Evolutionary conservation across 2,888 invertebrate species (phyloP).

Genomic region (Acleris literana): DNA sequence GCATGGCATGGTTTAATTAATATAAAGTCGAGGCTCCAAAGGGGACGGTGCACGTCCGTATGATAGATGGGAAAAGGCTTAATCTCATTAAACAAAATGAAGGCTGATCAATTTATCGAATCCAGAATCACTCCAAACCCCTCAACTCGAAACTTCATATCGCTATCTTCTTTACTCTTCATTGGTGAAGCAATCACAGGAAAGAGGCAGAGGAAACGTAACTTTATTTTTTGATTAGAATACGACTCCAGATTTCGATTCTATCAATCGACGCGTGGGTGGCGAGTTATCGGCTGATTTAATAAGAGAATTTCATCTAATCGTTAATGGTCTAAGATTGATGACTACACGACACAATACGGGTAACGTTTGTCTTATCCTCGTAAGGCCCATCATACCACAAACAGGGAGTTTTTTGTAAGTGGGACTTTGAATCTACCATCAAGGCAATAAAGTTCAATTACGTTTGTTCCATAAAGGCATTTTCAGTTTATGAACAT

Average conservation of each 20-base stretch:
- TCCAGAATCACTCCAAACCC: conserved; percentile 29
- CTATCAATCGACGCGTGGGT: conserved; percentile 59
- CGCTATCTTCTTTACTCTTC: too few species aligned
- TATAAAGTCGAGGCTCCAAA: conserved; percentile 64
- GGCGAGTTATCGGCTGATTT: conserved; percentile 60
- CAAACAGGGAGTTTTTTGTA: too few species aligned
- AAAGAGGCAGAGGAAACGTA: too few species aligned
- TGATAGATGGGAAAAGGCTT: conserved; percentile 62
- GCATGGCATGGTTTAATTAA: conserved; percentile 53
- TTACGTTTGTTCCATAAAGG: too few species aligned
- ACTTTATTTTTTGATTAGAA: too few species aligned
- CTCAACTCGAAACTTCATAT: too few species aligned
- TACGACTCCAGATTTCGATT: conserved; percentile 43
- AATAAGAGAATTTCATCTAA: conserved; percentile 68
- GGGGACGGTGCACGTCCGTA: conserved; percentile 52
- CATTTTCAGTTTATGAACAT: too few species aligned
- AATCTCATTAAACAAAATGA: conserved; percentile 54
- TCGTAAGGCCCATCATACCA: too few species aligned
- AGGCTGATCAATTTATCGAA: conserved; percentile 49
- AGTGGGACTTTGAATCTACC: too few species aligned
- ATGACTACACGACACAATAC: conserved; percentile 61
- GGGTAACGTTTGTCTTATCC: conserved; percentile 54
- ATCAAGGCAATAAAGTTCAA: too few species aligned
- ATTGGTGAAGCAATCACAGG: too few species aligned
- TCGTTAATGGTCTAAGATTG: conserved; percentile 75